phyloP scores from a whole-genome alignment of 1,140 invertebrate species.

The Bombus confusus region DNA sequence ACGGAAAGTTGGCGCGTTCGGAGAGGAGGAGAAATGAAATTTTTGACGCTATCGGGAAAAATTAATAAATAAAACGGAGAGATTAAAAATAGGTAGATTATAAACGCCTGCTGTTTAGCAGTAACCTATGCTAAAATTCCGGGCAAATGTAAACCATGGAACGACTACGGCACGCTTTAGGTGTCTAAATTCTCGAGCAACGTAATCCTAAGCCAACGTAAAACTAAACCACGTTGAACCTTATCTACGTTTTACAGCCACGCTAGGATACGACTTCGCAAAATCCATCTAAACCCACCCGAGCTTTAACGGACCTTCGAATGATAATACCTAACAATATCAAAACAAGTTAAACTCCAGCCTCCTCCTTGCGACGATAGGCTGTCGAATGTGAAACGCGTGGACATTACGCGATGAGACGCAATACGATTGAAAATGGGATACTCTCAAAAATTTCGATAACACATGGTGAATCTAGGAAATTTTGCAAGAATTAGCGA shows the following conservation, averaged over 20 bases:
- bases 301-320: background rate
- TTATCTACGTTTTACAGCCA: conserved; percentile 22
- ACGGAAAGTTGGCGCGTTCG: no score
- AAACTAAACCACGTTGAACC: conserved; percentile 22
- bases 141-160: background rate
- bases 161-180: background rate
- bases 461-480: no score
- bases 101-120: background rate
- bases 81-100: background rate
- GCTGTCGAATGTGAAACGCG: background rate
- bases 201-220: conserved; percentile 9
- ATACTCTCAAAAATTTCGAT: no score
- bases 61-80: no score
- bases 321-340: background rate
- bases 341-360: no score
- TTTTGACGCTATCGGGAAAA: background rate
- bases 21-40: background rate
- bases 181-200: conserved; percentile 16
- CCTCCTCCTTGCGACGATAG: background rate
- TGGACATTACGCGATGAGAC: background rate
- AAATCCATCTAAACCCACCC: background rate
- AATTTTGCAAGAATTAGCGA: no score
- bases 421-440: no score
- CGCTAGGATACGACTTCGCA: background rate
- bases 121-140: background rate